Evolutionary conservation across 1,140 invertebrate genomes (phyloP), one percentile per base, ranked within the genome.

Genomic region (Bradynema listronoti): DNA sequence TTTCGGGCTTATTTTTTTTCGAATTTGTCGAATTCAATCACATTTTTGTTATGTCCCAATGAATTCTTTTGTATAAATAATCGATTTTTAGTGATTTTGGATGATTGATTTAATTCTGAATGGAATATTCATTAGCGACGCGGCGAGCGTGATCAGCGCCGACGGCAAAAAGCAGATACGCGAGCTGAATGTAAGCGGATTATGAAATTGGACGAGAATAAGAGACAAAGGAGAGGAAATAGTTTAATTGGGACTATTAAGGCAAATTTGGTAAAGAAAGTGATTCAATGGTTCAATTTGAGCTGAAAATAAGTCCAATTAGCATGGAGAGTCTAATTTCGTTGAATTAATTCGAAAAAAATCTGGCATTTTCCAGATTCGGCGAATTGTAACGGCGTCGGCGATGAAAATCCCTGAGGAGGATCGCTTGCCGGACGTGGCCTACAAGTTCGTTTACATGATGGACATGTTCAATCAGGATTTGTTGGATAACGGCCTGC

Each of bases 61-160:
- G n/a, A n/a, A n/a, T n/a, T n/a, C n/a, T n/a, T n/a, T n/a, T n/a
- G n/a, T n/a, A n/a, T n/a, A 39, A 39, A 39, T n/a, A 39, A 11
- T 11, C 11, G n/a, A n/a, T 49, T 49, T 30, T 30, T 64, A 6
- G 7, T n/a, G n/a, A n/a, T n/a, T n/a, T n/a, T 24, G 24, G 30
- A 71, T 71, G 68, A 67, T 71, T 19, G 68, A 71, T 49, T 36
- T 59, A 36, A 65, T 71, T 14, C 43, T 60, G n/a, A 66, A 71
- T 32, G 51, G 57, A 14, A 19, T 71, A 4, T 74, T 61, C 34
- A 43, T 71, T 32, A 64, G 52, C 47, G 68, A 74, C 34, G 71
- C 68, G n/a, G 39, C 56, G 4, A 51, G 63, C 19, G 66, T 71
- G 4, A 63, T 71, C 29, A 34, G 2, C 36, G 25, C 24, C 14